Evolutionary conservation across 2,888 invertebrate genomes (phyloP).

Genomic region (Pharmacophagus antenor): DNA sequence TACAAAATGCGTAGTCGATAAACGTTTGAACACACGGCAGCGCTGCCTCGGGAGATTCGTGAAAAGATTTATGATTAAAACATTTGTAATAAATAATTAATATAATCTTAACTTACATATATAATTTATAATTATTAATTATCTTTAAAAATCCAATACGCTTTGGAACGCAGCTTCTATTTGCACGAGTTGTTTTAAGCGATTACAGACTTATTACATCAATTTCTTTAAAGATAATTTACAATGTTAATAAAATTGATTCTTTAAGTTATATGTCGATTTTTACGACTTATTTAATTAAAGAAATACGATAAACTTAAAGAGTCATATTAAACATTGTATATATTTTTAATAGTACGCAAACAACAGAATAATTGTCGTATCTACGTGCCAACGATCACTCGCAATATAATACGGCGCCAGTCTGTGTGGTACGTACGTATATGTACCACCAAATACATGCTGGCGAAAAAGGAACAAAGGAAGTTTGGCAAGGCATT

Average conservation of each 20-base stretch:
- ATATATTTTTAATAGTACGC: not conserved
- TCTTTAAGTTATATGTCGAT: too few relatives aligned
- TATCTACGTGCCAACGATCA: constrained; percentile 32
- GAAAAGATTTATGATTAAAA: not conserved
- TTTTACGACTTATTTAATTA: too few relatives aligned
- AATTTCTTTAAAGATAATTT: too few relatives aligned
- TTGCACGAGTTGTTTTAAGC: too few relatives aligned
- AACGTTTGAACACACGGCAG: constrained; percentile 21
- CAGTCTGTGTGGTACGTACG: too few relatives aligned
- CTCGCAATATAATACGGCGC: constrained; percentile 45
- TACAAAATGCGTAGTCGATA: constrained; percentile 37
- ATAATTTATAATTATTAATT: not conserved
- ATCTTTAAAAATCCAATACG: too few relatives aligned
- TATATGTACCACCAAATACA: constrained; percentile 40
- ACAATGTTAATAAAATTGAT: too few relatives aligned
- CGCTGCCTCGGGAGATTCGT: constrained; percentile 22
- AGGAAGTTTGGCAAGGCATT: constrained; percentile 74
- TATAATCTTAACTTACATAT: not conserved
- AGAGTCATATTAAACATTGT: not conserved
- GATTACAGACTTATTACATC: too few relatives aligned
- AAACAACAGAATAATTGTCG: constrained; percentile 10
- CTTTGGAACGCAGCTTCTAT: too few relatives aligned
- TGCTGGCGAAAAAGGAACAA: constrained; percentile 65
- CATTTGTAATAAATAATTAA: not conserved
- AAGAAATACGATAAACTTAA: too few relatives aligned